phyloP scores from a whole-genome alignment of 2,888 invertebrate species.

The Lasioglossum lativentre region DNA sequence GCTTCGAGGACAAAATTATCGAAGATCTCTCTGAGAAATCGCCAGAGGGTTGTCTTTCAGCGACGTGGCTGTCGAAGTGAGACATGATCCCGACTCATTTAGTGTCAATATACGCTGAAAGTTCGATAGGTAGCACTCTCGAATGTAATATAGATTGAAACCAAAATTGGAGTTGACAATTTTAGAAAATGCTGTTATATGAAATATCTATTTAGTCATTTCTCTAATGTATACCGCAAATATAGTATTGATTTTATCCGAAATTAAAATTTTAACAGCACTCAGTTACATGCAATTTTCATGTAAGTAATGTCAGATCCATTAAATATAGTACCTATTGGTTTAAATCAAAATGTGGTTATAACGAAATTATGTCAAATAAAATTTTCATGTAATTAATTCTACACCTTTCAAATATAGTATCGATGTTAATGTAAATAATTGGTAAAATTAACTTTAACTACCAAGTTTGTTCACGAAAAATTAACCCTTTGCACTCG shows the following conservation, averaged over 20 bases:
- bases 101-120: conserved; percentile 44
- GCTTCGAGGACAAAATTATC: conserved; percentile 28
- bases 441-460: no score
- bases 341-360: no score
- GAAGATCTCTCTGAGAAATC: conserved; percentile 33
- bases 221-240: not conserved
- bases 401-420: no score
- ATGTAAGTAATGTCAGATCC: no score
- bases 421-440: no score
- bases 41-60: conserved; percentile 22
- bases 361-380: no score
- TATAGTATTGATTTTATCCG: not conserved
- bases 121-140: conserved; percentile 22
- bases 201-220: not conserved
- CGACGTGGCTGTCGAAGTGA: conserved; percentile 11
- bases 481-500: no score
- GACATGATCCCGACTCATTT: conserved; percentile 34
- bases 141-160: not conserved
- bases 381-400: no score
- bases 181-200: not conserved
- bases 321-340: no score
- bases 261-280: no score
- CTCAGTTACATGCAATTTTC: no score
- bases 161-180: not conserved
- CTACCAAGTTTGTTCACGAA: no score